Base-by-base conservation (phyloP, 1,140 invertebrate genomes). In the Maniola jurtina region DNA sequence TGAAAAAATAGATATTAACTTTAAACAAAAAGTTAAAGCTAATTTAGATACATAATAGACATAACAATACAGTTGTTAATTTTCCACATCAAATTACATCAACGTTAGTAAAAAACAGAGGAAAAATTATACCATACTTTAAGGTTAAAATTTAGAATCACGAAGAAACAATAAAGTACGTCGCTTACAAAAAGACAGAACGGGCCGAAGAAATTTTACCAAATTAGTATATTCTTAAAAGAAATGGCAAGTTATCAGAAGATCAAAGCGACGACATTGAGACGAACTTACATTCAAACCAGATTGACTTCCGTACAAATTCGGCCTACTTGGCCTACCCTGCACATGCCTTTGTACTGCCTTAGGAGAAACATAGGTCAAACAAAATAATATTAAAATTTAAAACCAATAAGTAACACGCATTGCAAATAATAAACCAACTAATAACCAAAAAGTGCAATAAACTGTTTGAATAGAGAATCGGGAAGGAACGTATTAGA, bases 271-370 rank as follows among this genome's bases (percentile, higher is more conserved):
- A 55, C 33, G 6, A 13, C 0, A 34, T 55, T 4, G 35, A 5
- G 10, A 34, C 16, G 13, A 61, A 88, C 84, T 89, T 82, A 89
- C 86, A 64, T 83, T 86, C 35, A 86, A 71, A 62, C 79, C 81
- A 50, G 48, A 68, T 64, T 86, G 82, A 61, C 82, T 86, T 72
- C 82, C 85, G 42, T 86, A 88, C 55, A 87, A 68, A 72, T 84
- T 80, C 55, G 77, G 68, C 36, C 80, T 75, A 70, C 83, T 85
- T 61, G 77, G 66, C 61, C 84, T 76, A 62, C 72, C 65, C 64
- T 77, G 76, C 74, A 75, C 77, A 70, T 86, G 86, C 68, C 82
- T 90, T 77, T 88, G 83, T 80, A 84, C 86, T 35, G 87, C 84
- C 87, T 89, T 89, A 56, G 75, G 68, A 66, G 72, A 68, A 76